Conservation (phyloP, 2,113 vertebrate species). For the Ceyx melanurus region DNA sequence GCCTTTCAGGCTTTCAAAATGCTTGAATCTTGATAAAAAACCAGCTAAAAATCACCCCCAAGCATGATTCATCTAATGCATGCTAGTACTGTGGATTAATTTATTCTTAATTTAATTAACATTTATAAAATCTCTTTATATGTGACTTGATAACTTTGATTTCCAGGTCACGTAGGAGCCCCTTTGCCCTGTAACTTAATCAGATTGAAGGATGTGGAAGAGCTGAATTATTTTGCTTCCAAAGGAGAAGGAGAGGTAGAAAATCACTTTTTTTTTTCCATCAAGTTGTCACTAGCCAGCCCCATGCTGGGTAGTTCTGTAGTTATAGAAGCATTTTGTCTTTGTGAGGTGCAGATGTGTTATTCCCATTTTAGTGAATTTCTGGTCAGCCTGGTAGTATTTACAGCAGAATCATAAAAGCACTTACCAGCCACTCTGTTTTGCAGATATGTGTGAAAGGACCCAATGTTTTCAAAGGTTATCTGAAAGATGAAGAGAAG, state of each 20-base stretch:
- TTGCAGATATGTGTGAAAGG: conserved; percentile 95
- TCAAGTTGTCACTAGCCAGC: neutral
- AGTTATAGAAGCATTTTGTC: neutral
- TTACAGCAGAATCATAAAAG: neutral
- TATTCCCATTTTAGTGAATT: neutral
- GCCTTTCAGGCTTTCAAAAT: neutral
- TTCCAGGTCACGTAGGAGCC: conserved; percentile 93
- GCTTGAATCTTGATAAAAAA: neutral
- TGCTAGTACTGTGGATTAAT: neutral
- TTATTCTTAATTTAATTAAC: neutral
- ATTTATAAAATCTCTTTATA: neutral
- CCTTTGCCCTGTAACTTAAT: conserved; percentile 96
- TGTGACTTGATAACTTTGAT: conserved; percentile 42
- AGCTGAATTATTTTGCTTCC: conserved; percentile 94
- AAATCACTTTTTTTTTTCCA: conserved; percentile 2
- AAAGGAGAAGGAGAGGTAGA: conserved; percentile 96
- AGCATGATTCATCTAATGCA: neutral
- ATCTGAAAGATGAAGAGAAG: conserved; percentile 91
- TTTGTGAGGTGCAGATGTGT: neutral
- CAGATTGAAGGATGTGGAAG: conserved; percentile 91
- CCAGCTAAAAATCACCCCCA: neutral
- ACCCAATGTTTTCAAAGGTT: conserved; percentile 97
- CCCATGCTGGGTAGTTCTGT: neutral
- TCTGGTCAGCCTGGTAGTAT: neutral
- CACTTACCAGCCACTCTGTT: neutral